phyloP scores from a whole-genome alignment of 2,113 vertebrate species.

The Myotis davidii region DNA sequence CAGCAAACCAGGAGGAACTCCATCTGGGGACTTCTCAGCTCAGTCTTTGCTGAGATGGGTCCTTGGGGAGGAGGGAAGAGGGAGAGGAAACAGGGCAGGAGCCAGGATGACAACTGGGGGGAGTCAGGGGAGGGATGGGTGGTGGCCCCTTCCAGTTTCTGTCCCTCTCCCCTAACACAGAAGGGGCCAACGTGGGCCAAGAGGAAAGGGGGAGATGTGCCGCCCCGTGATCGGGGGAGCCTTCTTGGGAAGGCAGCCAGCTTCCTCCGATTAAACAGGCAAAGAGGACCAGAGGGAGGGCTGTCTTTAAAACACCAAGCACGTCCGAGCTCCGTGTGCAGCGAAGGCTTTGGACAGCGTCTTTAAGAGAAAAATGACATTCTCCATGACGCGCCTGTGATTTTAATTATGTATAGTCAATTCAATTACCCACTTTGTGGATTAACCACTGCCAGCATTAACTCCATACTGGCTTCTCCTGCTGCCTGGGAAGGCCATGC shows the following conservation, averaged over 20 bases:
- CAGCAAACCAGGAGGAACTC: neutral
- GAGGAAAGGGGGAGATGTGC: neutral
- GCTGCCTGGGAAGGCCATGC: neutral
- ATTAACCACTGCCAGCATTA: slow-evolving; percentile 65
- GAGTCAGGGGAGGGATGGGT: neutral
- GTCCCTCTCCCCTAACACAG: neutral
- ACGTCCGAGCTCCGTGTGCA: slow-evolving; percentile 62
- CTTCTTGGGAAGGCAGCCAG: slow-evolving; percentile 53
- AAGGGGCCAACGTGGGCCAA: neutral
- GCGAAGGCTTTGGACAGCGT: slow-evolving; percentile 56
- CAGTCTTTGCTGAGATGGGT: neutral
- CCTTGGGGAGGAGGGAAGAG: neutral
- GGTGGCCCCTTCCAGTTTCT: neutral
- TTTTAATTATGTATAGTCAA: slow-evolving; percentile 73
- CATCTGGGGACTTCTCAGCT: neutral
- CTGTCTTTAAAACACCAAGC: slow-evolving; percentile 69
- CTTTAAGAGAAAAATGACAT: slow-evolving; percentile 78
- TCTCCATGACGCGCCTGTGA: slow-evolving; percentile 68
- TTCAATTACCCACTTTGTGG: slow-evolving; percentile 76
- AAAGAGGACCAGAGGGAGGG: slow-evolving; percentile 58
- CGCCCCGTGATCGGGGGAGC: neutral
- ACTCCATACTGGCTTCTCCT: slow-evolving; percentile 53
- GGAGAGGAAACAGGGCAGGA: neutral
- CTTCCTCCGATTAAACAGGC: slow-evolving; percentile 57
- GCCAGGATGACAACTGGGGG: neutral